Percentiles rank a stretch among this genome's conserved stretches.
Evolutionary conservation across 1,140 invertebrate genomes (phyloP).

Genomic region (Drosophila albomicans): DNA sequence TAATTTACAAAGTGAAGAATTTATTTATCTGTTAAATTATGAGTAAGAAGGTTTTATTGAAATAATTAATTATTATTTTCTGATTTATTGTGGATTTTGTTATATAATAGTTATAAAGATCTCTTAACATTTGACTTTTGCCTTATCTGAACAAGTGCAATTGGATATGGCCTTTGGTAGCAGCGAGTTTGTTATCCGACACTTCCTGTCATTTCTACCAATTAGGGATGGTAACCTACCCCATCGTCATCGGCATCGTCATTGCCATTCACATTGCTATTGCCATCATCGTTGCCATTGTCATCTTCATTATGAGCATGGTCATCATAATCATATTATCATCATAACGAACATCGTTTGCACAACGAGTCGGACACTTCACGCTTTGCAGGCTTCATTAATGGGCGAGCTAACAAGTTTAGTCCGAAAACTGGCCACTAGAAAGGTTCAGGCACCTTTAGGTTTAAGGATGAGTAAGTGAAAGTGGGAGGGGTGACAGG

Average conservation of each 20-base stretch:
- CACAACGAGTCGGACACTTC: conserved; percentile 4
- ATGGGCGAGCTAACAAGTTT: conserved; percentile 15
- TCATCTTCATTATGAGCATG: conserved; percentile 4
- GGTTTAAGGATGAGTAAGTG: not conserved
- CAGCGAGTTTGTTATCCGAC: conserved; percentile 13
- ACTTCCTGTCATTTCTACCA: conserved; percentile 32
- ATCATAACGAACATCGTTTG: conserved; percentile 6
- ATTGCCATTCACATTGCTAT: not conserved
- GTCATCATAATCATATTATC: conserved; percentile 12
- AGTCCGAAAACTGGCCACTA: not conserved
- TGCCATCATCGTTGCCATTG: not conserved
- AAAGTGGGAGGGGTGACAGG: conserved; percentile 28
- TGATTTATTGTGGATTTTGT: not conserved
- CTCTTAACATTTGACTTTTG: not conserved
- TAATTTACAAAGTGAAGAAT: too few species aligned
- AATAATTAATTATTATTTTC: not conserved
- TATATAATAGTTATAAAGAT: too few species aligned
- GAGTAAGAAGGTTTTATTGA: too few species aligned
- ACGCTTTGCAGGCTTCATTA: conserved; percentile 17
- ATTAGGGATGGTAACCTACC: conserved; percentile 25
- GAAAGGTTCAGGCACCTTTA: not conserved
- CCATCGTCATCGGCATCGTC: conserved; percentile 5
- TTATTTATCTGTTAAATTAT: too few species aligned
- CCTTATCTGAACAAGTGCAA: not conserved
- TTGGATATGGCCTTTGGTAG: not conserved